Conservation (phyloP, 1,140 invertebrate genomes). For the Solenopsis invicta region DNA sequence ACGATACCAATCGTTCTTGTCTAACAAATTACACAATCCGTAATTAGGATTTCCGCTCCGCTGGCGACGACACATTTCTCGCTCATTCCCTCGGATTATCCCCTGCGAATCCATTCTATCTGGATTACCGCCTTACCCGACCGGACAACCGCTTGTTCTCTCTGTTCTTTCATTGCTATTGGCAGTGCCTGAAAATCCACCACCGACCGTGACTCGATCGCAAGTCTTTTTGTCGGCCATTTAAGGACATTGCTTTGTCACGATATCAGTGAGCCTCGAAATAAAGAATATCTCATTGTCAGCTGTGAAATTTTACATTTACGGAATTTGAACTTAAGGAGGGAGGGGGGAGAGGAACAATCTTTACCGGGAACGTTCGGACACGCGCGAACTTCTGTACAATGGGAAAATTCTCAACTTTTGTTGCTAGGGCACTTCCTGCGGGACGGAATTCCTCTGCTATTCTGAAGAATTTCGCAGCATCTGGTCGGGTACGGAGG, state of each 20-base stretch:
- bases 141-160: background rate
- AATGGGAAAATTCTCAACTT: constrained; percentile 21
- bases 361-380: background rate
- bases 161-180: background rate
- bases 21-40: constrained; percentile 59
- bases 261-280: background rate
- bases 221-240: background rate
- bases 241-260: background rate
- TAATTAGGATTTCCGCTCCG: constrained; percentile 53
- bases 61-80: constrained; percentile 9
- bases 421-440: constrained; percentile 7
- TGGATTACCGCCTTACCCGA: background rate
- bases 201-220: background rate
- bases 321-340: background rate
- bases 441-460: background rate
- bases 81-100: constrained; percentile 11
- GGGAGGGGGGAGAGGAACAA: no score
- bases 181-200: background rate
- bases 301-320: background rate
- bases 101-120: background rate
- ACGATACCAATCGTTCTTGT: constrained; percentile 51
- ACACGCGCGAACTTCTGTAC: background rate
- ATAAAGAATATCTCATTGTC: background rate
- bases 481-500: constrained; percentile 18
- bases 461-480: constrained; percentile 16